A percentile compares a stretch with the other conserved stretches of the same genome.
Conservation (phyloP, 2,797 vertebrate genomes). For the Alca torda region DNA sequence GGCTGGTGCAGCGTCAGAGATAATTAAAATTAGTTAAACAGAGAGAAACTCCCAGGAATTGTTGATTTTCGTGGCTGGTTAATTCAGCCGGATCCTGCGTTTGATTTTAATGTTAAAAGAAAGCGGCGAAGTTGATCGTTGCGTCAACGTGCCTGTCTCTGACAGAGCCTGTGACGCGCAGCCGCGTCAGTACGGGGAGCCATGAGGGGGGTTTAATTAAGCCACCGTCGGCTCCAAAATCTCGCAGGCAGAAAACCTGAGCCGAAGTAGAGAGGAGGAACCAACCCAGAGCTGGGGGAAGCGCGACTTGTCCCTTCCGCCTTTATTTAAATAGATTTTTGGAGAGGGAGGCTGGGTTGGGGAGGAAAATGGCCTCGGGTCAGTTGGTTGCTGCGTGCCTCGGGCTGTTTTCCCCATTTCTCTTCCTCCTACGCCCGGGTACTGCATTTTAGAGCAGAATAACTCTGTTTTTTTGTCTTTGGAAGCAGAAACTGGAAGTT, state of each 20-base stretch:
- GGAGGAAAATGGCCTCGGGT: background rate
- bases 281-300: background rate
- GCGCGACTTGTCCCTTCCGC: accelerated
- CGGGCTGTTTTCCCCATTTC: background rate
- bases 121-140: background rate
- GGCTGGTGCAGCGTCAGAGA: accelerated
- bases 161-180: accelerated
- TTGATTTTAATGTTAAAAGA: background rate
- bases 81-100: accelerated
- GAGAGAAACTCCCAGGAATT: background rate
- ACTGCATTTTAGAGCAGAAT: background rate
- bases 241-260: background rate
- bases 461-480: too few relatives aligned
- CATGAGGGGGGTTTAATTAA: background rate
- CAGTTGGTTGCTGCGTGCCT: accelerated
- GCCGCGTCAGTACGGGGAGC: accelerated
- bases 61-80: background rate
- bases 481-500: background rate
- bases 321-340: background rate
- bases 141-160: background rate
- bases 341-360: background rate
- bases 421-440: background rate
- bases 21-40: accelerated
- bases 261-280: background rate
- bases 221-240: accelerated